Evolutionary conservation across 2,797 vertebrate genomes (phyloP), one percentile per base, ranked within the genome.

Genomic region (Sebastes diploproa): DNA sequence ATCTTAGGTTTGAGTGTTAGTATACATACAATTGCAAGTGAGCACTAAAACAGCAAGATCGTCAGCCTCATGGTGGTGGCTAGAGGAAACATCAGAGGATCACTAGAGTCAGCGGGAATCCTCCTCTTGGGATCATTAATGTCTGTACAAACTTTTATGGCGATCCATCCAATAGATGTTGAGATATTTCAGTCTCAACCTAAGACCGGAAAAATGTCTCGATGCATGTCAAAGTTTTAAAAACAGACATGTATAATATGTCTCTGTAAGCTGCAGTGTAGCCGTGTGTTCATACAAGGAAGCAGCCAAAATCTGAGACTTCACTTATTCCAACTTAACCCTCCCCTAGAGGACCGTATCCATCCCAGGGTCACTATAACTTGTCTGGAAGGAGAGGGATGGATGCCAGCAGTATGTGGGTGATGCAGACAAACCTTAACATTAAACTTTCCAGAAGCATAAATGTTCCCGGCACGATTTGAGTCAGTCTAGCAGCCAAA

Each of bases 391-490:
- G 71, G 29, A 5, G 7, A 42, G 50, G 76, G 68, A 14, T 16
- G 9, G 25, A 36, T 78, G 78, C 83, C 86, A 87, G 75, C n/a
- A 59, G 86, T 83, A 80, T 90, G 87, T 59, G 76, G 81, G 83
- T 83, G 90, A 89, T 86, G 85, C 78, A 82, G 85, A 90, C 79
- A 52, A 86, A 86, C 69, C 72, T 89, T 78, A 79, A 85, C 86
- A 84, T 77, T 13, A 81, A 87, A 88, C 79, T 92, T 92, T 89
- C 91, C 91, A 91, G 81, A 50, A 84, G 84, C 73, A 64, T 32
- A 82, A 91, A 87, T 78, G 74, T 85, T 93, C 84, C 85, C 60
- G 66, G 16, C 65, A 82, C 66, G 42, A 87, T 91, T 90, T 78
- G 87, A 88, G 81, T 89, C 85, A 80, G 85, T 42, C 30, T 20